Base-by-base conservation (phyloP, 2,888 invertebrate species). In the Itoplectis maculator region DNA sequence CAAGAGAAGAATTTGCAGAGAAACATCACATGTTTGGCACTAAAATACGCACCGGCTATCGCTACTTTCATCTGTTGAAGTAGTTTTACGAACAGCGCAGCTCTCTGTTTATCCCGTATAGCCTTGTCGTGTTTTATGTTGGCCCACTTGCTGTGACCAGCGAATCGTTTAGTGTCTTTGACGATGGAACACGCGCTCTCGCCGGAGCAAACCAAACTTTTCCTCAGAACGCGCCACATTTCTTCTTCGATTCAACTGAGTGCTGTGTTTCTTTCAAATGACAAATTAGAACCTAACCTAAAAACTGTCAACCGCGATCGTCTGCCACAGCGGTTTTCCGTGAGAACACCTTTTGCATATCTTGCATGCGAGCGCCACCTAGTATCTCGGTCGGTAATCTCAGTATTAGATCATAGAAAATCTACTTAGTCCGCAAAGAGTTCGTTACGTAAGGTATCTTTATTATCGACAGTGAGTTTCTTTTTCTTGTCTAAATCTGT, bases 71-170 rank as follows among this genome's bases (percentile, higher is more conserved):
- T 95, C 89, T 94, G 93, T 35, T 94, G 91, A 0, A 93, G 82
- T 4, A 95, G 89, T 88, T 93, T 94, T 0, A 90, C 89, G 84
- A 95, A 95, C 2, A 94, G 75, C 2, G 84, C 45, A 0, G 94
- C 88, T 88, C 93, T 94, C 88, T 95, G 93, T 0, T 90, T 91
- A 93, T 97, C 97, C 87, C 96, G 95, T 8, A 93, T 92, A 0
- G 94, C 95, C 92, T 97, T 97, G 2, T 93, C 94, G 86, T 96
- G 96, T 82, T 93, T 94, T 40, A 97, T 96, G 90, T 97, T 97
- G 35, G 95, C 94, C 96, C 96, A 97, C 93, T 97, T 96, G 63
- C 95, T 96, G 90, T 97, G 97, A 0, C 97, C 97, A 0, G 96
- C 96, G 42, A 83, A 90, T 81, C 89, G 86, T 84, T 88, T 91